Evolutionary conservation across 2,888 invertebrate genomes (phyloP).

Genomic region (Aquatica leii): DNA sequence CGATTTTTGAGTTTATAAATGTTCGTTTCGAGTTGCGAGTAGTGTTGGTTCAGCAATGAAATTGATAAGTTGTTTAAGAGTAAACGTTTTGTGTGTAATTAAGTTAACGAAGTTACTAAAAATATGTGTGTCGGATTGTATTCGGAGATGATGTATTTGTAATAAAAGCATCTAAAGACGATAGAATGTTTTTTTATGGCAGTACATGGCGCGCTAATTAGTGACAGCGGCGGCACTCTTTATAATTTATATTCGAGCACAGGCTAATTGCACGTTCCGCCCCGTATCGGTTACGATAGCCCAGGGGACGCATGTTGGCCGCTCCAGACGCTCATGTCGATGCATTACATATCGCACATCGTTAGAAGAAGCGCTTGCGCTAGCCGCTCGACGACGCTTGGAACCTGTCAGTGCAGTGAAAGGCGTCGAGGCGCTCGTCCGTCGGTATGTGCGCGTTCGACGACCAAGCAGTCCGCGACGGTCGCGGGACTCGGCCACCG

Average conservation of each 20-base stretch:
- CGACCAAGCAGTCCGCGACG: slow-evolving; percentile 53
- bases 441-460: slow-evolving; percentile 51
- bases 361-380: slow-evolving; percentile 40
- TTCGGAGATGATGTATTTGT: no score
- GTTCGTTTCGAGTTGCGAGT: no score
- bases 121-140: no score
- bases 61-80: no score
- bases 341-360: slow-evolving; percentile 48
- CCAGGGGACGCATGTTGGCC: slow-evolving; percentile 38
- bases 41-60: no score
- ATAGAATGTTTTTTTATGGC: slow-evolving; percentile 19
- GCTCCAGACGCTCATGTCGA: slow-evolving; percentile 48
- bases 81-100: no score
- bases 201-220: slow-evolving; percentile 28
- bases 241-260: slow-evolving; percentile 35
- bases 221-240: slow-evolving; percentile 33
- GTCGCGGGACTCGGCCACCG: slow-evolving; percentile 50
- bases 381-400: slow-evolving; percentile 32
- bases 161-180: not conserved
- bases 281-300: slow-evolving; percentile 43
- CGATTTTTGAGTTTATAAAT: no score
- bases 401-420: slow-evolving; percentile 56
- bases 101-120: no score
- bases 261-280: slow-evolving; percentile 40
- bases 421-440: slow-evolving; percentile 54